Evolutionary conservation across 1,140 invertebrate genomes (phyloP).

Genomic region (Brevipalpus yothersi): DNA sequence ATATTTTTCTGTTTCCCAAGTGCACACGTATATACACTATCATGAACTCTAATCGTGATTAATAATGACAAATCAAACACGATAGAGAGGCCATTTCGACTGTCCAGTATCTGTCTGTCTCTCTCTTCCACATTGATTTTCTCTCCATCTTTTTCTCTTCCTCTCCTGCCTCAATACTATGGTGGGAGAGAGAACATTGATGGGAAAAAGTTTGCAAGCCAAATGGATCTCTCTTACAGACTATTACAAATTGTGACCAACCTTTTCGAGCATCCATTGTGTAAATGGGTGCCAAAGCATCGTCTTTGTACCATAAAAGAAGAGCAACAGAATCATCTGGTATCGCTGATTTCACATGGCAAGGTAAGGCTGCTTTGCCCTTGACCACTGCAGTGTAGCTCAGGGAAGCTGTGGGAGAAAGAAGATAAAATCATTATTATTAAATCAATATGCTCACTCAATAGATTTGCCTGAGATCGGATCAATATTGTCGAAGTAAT

Average conservation of each 20-base stretch:
- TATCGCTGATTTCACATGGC: slow-evolving; percentile 45
- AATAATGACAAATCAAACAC: no score
- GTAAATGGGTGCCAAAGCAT: slow-evolving; percentile 54
- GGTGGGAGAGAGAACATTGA: not conserved
- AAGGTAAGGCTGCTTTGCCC: slow-evolving; percentile 35
- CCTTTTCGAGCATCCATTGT: slow-evolving; percentile 12
- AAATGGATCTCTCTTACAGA: not conserved
- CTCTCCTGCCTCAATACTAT: not conserved
- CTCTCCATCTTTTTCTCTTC: not conserved
- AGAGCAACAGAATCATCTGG: slow-evolving; percentile 60
- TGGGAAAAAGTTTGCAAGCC: not conserved
- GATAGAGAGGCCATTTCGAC: no score
- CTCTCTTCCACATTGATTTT: not conserved
- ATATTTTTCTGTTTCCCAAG: no score
- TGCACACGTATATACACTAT: no score
- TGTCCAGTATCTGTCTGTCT: not conserved
- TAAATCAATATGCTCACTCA: no score
- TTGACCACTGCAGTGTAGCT: slow-evolving; percentile 32
- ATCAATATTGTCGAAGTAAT: no score
- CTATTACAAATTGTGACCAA: not conserved
- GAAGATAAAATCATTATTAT: not conserved
- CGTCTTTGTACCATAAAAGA: slow-evolving; percentile 69
- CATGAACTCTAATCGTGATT: no score
- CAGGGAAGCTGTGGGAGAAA: slow-evolving; percentile 11
- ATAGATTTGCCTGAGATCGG: no score